Base-by-base conservation (phyloP, 2,113 vertebrate genomes). In the Oxyura jamaicensis region DNA sequence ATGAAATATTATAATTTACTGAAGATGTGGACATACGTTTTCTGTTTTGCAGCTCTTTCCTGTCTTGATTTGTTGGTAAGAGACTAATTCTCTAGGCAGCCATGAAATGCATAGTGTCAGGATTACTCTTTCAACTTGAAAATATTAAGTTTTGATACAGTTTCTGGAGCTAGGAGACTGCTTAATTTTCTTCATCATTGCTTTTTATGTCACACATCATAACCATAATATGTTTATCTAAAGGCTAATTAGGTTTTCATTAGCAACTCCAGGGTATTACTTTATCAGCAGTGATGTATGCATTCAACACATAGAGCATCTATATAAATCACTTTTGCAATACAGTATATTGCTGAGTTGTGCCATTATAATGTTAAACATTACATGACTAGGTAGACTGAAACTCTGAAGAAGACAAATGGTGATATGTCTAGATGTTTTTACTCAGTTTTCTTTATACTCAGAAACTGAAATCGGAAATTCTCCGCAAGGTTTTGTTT, bases 121-220 rank as follows among this genome's bases (percentile, higher is more conserved):
- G 42, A 53, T 87, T 94, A 90, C 60, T 82, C 36, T 91, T 90
- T 85, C 63, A 21, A n/a, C 62, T 92, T 75, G 44, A 89, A 85
- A 91, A 79, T 55, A 69, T 26, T 29, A 89, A 89, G 31, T 75
- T 95, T 79, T 76, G 23, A 58, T 92, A 41, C 35, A 69, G 33
- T 67, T 90, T 53, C 35, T 88, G 52, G 67, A 95, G 63, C 44
- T 83, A 59, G 28, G 46, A 83, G 55, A 71, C 84, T 93, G 48
- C 78, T 92, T 94, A 93, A 94, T 96, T 97, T 95, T 97, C 91
- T 83, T 93, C 91, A 90, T 85, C 82, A 80, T 55, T 95, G 89
- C 74, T 77, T 67, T 91, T 96, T 78, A 83, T 88, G 78, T 91
- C 72, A 66, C 71, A 84, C 71, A 80, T 91, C 75, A 87, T 91